Base-by-base conservation (phyloP, 64 coral and sea anemone genomes). In the Catalaphyllia jardinei region DNA sequence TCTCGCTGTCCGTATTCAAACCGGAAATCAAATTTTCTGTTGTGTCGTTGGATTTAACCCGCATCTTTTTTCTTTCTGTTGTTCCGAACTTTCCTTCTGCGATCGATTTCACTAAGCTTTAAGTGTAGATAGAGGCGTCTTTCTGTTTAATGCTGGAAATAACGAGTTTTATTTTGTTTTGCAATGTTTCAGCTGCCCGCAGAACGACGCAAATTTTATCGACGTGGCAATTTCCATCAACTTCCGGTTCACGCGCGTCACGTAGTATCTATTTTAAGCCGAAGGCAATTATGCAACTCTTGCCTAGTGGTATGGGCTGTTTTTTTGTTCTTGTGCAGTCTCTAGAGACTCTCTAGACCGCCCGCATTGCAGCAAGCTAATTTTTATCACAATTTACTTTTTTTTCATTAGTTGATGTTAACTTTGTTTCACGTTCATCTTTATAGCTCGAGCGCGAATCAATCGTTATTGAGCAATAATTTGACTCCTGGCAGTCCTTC, bases 221-320 rank as follows among this genome's bases (percentile, higher is more conserved):
- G 72, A 85, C 89, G 79, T 91, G 89, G 79, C 89, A 84, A 62
- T 61, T 91, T 31, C 38, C 65, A 71, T 46, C 79, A 82, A 83
- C 30, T 83, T 83, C 80, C 80, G 60, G 80, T 83, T 83, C 61
- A 82, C 79, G 54, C 30, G 24, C 28, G 39, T 2, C 74, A 49
- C 80, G 61, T 83, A 39, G 29, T 14, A 8, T 33, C 80, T 83
- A 83, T 62, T 83, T 83, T 83, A 67, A 49, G 61, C 17, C 74
- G 39, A 57, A 12, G 10, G 54, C 1, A 57, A 57, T 57, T 57
- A 57, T 57, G 54, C 15, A 57, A 57, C 54, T 57, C 54, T 7
- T 46, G 7, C 4, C 42, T 46, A 6, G 42, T 7, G 7, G 4
- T 8, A 46, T 4, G 42, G 42, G 42, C 42, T 46, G 42, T 4